Evolutionary conservation across 1,140 invertebrate species (phyloP).

Genomic region (Drosophila athabasca): DNA sequence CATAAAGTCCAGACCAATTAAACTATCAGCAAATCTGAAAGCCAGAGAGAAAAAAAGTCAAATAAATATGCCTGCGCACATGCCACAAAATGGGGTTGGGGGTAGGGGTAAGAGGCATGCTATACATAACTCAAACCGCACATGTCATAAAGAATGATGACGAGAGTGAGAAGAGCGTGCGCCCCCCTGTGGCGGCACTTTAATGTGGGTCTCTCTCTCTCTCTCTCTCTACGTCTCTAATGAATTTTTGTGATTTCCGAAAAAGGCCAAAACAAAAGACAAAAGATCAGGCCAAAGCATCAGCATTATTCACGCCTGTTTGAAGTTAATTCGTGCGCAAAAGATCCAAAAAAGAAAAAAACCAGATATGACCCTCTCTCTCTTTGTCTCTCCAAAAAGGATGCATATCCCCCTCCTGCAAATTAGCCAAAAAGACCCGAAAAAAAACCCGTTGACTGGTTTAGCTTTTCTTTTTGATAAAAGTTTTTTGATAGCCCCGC

Average conservation of each 20-base stretch:
- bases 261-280: constrained; percentile 22
- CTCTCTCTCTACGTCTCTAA: constrained; percentile 37
- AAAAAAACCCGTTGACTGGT: constrained; percentile 43
- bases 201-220: constrained; percentile 49
- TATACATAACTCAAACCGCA: constrained; percentile 49
- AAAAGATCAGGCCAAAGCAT: constrained; percentile 48
- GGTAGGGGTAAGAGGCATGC: constrained; percentile 1
- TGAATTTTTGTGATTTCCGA: constrained; percentile 56
- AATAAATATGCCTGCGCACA: constrained; percentile 45
- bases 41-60: constrained; percentile 22
- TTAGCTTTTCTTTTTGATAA: constrained; percentile 58
- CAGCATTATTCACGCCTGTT: constrained; percentile 73
- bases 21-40: constrained; percentile 74
- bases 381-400: constrained; percentile 11
- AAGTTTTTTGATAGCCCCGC: constrained; percentile 59
- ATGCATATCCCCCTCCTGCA: constrained; percentile 47
- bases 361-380: constrained; percentile 9
- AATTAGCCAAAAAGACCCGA: constrained; percentile 50
- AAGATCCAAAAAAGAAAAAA: constrained; percentile 36
- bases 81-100: constrained; percentile 29
- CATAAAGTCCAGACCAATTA: constrained; percentile 70
- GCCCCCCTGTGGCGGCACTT: constrained; percentile 61
- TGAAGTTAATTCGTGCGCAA: constrained; percentile 68
- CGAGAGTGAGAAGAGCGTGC: constrained; percentile 20
- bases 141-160: constrained; percentile 62